Conservation (phyloP, 2,113 vertebrate genomes). For the Python bivittatus region DNA sequence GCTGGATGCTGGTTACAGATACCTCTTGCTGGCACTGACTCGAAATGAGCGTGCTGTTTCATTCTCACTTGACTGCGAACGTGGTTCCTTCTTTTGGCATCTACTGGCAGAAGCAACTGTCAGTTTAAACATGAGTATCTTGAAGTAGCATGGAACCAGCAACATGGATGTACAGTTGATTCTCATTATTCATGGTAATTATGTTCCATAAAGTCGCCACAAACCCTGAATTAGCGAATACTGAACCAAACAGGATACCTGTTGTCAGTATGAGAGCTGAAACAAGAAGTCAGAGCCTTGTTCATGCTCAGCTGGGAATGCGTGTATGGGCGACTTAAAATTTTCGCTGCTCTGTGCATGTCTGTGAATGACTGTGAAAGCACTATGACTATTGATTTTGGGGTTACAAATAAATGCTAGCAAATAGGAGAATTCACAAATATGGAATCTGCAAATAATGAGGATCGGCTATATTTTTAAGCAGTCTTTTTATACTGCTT, state of each 20-base stretch:
- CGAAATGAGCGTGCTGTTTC: background rate
- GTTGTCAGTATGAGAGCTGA: background rate
- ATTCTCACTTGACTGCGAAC: constrained; percentile 40
- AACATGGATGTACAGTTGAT: background rate
- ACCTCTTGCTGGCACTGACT: background rate
- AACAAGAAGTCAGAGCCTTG: background rate
- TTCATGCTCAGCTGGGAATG: background rate
- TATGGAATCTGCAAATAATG: background rate
- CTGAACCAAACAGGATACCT: background rate
- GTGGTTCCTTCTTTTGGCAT: constrained; percentile 32
- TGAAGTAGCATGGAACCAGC: background rate
- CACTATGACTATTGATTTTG: background rate
- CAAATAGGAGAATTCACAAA: background rate
- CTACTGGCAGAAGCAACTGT: background rate
- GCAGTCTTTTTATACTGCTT: too few relatives aligned
- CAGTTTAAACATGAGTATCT: background rate
- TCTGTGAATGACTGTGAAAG: background rate
- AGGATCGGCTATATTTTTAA: background rate
- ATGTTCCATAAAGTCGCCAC: background rate
- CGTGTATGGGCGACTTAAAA: background rate
- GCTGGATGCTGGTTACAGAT: background rate
- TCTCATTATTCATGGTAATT: background rate
- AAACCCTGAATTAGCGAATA: background rate
- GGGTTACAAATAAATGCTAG: background rate
- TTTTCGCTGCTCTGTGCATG: background rate